Base-by-base conservation (phyloP, 2,113 vertebrate species). In the Ciconia stormi region DNA sequence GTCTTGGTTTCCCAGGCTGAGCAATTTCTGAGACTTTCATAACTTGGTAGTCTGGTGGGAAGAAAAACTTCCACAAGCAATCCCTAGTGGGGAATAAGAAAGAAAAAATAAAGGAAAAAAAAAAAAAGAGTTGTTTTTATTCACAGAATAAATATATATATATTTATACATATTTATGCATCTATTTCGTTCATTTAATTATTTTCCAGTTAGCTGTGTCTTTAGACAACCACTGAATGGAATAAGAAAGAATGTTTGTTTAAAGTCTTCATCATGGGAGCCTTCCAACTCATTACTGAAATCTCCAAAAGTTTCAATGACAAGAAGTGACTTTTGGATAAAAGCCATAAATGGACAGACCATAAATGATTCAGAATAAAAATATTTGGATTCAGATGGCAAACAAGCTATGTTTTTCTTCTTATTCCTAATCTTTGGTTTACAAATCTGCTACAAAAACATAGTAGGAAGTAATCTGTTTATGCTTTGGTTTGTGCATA, bases 61-160 rank as follows among this genome's bases (percentile, higher is more conserved):
- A 98, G 96, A 99, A 99, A 93, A 99, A 99, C 95, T 99, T 99
- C 99, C 99, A 99, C 76, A 99, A 97, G 95, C 98, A 99, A 93
- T 99, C 99, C 98, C 99, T 99, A 95, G 34, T 4, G 27, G 49
- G 81, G 55, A 71, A 65, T 11, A 32, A 55, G 15, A 5, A 53
- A 21, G 26, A 23, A 69, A 26, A 78, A 63, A 65, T 55, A 42
- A 42, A 80, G 71, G 23, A 80, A 66, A 23, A 69, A 23, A 78
- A 67, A 69, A 59, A 44, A 42, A 80, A 63, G 2, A 67, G 26
- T 8, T 29, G 44, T 0, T 61, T 89, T 78, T 44, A 74, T 47
- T 87, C 26, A 69, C 22, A 66, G 47, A 77, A 84, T 16, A 34
- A 59, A 90, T 9, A 44, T 1, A 27, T 16, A 36, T 4, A 7